These are phyloP conservation scores for Bradypodion pumilum DNA, from an alignment of 2,797 vertebrate species.

Conservation along the genomic window DNA sequence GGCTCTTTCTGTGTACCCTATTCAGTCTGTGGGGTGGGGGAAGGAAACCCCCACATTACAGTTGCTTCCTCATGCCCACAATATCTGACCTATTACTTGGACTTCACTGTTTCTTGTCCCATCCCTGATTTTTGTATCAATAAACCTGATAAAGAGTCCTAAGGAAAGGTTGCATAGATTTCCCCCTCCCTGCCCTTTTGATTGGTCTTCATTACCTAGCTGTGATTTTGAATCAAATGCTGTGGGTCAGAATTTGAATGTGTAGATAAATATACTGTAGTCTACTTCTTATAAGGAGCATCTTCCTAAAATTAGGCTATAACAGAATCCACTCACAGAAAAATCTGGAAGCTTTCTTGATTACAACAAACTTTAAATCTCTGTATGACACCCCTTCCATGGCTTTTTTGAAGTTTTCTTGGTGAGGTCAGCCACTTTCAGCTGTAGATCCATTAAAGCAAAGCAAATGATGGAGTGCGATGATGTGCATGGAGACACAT, in stretches of 20 bases:
- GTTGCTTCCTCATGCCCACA: neutral
- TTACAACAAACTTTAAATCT: too few species aligned
- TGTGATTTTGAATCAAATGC: neutral
- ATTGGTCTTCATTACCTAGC: neutral
- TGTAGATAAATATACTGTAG: neutral
- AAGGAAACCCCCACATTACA: neutral
- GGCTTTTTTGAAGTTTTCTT: slow-evolving; percentile 1
- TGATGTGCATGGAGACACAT: too few species aligned
- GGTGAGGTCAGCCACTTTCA: neutral
- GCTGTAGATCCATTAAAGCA: slow-evolving; percentile 12
- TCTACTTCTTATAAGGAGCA: neutral
- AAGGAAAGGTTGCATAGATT: neutral
- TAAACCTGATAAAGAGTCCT: neutral
- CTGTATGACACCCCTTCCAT: too few species aligned
- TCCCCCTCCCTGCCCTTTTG: neutral
- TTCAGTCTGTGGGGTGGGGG: neutral
- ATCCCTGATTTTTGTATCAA: neutral
- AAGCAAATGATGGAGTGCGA: too few species aligned
- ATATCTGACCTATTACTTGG: neutral
- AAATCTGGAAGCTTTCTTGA: slow-evolving; percentile 44
- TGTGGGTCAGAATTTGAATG: neutral
- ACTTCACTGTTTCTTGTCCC: neutral
- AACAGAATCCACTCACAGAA: slow-evolving; percentile 39
- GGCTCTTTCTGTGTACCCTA: too few species aligned
- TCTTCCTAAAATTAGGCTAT: slow-evolving; percentile 45